A percentile compares a stretch with the other conserved stretches of the same genome.
These are phyloP conservation scores for Anas platyrhynchos DNA, from an alignment of 2,113 vertebrate genomes.

Conservation along the genomic window DNA sequence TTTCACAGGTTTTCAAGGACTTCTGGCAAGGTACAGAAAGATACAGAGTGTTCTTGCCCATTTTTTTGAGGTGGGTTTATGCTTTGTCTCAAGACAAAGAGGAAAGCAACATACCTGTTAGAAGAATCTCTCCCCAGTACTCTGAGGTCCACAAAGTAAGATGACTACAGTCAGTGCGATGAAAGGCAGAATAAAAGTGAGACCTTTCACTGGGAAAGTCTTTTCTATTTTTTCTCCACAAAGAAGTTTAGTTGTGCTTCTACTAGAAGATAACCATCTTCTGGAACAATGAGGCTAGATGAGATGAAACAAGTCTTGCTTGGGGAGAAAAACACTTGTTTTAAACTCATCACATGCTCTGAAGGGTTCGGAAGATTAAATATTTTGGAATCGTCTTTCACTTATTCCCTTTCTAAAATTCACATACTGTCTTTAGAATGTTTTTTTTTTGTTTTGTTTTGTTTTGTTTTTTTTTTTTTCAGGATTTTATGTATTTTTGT, in stretches of 20 bases:
- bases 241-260: neutral
- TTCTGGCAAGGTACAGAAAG: neutral
- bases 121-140: neutral
- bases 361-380: neutral
- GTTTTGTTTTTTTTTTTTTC: neutral
- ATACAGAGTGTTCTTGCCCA: neutral
- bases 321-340: neutral
- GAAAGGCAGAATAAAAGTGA: neutral
- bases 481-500: neutral
- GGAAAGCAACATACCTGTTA: neutral
- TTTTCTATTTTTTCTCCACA: neutral
- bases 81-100: neutral
- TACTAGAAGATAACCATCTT: neutral
- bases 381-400: neutral
- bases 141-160: neutral
- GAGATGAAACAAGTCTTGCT: neutral
- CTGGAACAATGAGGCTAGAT: neutral
- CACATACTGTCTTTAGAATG: neutral
- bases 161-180: neutral
- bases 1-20: neutral
- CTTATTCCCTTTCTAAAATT: neutral
- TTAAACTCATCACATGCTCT: neutral
- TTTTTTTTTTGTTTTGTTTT: neutral
- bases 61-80: neutral
- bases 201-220: neutral